Evolutionary conservation across 1,140 invertebrate species (phyloP), one percentile per base, ranked within the genome.

Genomic region (Megalopta genalis): DNA sequence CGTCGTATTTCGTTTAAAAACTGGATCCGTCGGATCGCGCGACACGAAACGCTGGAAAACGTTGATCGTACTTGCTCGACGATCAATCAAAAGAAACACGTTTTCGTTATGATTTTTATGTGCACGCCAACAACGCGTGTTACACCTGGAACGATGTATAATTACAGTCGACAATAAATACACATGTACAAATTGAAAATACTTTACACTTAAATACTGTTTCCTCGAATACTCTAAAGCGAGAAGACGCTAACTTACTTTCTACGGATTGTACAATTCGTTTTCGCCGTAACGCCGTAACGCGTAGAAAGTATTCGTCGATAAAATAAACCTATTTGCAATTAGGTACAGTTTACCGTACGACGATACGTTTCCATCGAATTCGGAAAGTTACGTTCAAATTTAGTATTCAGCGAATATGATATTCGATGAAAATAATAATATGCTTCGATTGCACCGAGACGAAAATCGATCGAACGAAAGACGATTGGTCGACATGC

Each of bases 111-210:
- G n/a, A 66, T 42, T 42, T 4, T 42, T 25, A 42, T 23, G 5
- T 54, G n/a, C 0, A 54, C 0, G 32, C 62, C 54, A 39, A 42
- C 49, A 23, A 18, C 46, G 21, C 37, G 25, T 16, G 18, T 10
- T n/a, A 77, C 46, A 52, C 12, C 0, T 64, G 63, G 63, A 64
- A 77, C 2, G 5, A 70, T 62, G 14, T 21, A 62, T 63, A 42
- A 63, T 57, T 66, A 62, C 1, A 39, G 16, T 63, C 12, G 16
- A 63, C 37, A 9, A 4, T 3, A 77, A 64, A 42, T 52, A 49
- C 39, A 64, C 49, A 72, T 64, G 49, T 57, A 65, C 25, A 9
- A 57, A 78, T 2, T 27, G 54, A n/a, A 25, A 18, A 8, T 57
- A 72, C 12, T 12, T 3, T 14, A 27, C 27, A 72, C 21, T 4